These are phyloP conservation scores for Ellobium chinense DNA, from an alignment of 2,888 invertebrate species.

Conservation along the genomic window DNA sequence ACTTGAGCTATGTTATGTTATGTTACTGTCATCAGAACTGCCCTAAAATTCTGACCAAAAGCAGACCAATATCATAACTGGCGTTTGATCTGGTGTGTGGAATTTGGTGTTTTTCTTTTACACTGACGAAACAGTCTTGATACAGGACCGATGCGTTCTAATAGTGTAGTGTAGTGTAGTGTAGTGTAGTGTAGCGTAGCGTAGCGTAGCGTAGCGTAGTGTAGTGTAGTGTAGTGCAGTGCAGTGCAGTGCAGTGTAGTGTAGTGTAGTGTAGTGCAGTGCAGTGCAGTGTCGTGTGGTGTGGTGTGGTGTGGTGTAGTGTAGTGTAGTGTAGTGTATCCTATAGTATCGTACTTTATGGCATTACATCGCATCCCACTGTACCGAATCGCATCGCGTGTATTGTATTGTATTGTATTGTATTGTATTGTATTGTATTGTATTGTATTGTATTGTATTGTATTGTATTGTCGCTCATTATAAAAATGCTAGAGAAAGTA, in stretches of 20 bases:
- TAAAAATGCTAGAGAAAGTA: too few species aligned
- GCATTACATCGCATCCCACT: too few species aligned
- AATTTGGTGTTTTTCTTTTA: too few species aligned
- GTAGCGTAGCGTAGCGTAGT: not conserved
- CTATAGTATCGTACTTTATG: not conserved
- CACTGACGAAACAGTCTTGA: too few species aligned
- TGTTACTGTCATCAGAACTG: too few species aligned
- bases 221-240: not conserved
- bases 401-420: not conserved
- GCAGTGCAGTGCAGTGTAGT: not conserved
- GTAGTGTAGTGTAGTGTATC: conserved; percentile 1
- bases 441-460: conserved; percentile 17
- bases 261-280: not conserved
- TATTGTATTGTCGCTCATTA: not conserved
- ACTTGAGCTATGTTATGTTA: too few species aligned
- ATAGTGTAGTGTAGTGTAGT: too few species aligned
- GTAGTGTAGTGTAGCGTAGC: not conserved
- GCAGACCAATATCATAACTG: too few species aligned
- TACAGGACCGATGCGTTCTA: too few species aligned
- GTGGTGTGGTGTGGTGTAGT: not conserved
- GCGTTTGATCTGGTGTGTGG: too few species aligned
- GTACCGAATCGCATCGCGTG: not conserved
- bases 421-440: not conserved
- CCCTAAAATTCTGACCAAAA: too few species aligned
- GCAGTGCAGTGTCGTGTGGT: not conserved